Evolutionary conservation across 2,113 vertebrate genomes (phyloP), one percentile per base, ranked within the genome.

Genomic region (Panthera tigris): DNA sequence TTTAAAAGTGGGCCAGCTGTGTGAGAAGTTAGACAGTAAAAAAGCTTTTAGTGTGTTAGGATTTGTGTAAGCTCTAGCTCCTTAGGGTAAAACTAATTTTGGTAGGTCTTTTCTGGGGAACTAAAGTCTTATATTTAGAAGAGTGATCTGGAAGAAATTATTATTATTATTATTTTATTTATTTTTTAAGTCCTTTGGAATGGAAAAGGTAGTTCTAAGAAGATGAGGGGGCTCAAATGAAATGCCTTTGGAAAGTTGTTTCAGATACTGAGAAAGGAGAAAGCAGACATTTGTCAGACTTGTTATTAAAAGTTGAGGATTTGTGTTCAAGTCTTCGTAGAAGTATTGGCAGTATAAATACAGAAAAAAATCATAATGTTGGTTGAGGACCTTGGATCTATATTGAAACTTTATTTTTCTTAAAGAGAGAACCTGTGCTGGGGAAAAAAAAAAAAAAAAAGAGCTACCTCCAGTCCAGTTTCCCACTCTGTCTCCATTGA

Each of bases 11-110:
- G 33, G 14, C 33, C 31, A 21, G 52, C 33, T 82, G 41, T n/a
- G 31, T 74, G 6, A 89, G 66, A 82, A 81, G 45, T 39, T 63
- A 63, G 52, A 94, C 25, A 65, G 21, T 80, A 31, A 69, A 61
- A 87, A 88, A 23, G 36, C 50, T 81, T 94, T 94, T 48, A 48
- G 31, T 80, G 48, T 86, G 39, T 78, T 82, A 74, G 86, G 19
- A 50, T 65, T 94, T 89, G 39, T 63, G 9, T 83, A 89, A 82
- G 13, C 29, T 74, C 27, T 89, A 52, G 57, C 50, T 66, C 29
- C 21, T 83, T 83, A 55, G 79, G 31, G n/a, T 63, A 74, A 63
- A 63, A 95, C 55, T 83, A 65, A 95, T 76, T 90, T 81, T 90
- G 68, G 45, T 78, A 52, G n/a, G 31, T 48, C 21, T 41, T 74